phyloP scores from a whole-genome alignment of 2,113 vertebrate species.

The Colistium nudipinnis region DNA sequence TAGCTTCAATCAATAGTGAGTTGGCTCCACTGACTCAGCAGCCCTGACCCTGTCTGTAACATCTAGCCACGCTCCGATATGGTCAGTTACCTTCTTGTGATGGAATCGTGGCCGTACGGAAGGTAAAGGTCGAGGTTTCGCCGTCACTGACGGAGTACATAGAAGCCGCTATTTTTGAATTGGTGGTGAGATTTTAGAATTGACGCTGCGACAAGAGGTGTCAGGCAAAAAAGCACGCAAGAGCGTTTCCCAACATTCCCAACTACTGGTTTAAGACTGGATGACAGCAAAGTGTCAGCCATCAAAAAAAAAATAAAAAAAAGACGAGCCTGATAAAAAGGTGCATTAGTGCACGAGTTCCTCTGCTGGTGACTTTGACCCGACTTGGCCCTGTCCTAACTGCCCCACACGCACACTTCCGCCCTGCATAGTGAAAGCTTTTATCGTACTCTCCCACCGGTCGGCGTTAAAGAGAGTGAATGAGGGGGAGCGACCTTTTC shows the following conservation, averaged over 20 bases:
- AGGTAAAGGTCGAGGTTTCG: not conserved
- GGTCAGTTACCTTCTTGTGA: not conserved
- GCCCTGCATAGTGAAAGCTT: conserved; percentile 50
- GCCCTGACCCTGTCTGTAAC: not conserved
- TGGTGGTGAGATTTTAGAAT: not conserved
- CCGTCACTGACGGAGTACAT: not conserved
- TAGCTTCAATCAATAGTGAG: not conserved
- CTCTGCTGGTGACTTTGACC: conserved; percentile 30
- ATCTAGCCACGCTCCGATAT: not conserved
- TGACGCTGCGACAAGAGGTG: not conserved
- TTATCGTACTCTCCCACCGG: conserved; percentile 55
- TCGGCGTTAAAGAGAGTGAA: conserved; percentile 67
- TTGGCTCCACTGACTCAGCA: not conserved
- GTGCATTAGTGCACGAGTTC: not conserved
- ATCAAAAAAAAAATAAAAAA: no score
- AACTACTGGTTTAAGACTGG: not conserved
- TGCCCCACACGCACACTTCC: conserved; percentile 7
- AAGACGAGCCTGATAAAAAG: conserved; percentile 9
- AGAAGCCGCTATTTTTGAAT: not conserved
- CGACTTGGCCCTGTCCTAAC: conserved; percentile 13
- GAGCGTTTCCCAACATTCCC: not conserved
- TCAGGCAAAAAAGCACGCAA: not conserved
- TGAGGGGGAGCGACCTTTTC: conserved; percentile 76
- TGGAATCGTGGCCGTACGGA: not conserved
- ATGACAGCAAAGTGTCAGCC: not conserved